A percentile compares a stretch with the other conserved stretches of the same genome.
Evolutionary conservation across 2,797 vertebrate genomes (phyloP).

Genomic region (Acipenser ruthenus): DNA sequence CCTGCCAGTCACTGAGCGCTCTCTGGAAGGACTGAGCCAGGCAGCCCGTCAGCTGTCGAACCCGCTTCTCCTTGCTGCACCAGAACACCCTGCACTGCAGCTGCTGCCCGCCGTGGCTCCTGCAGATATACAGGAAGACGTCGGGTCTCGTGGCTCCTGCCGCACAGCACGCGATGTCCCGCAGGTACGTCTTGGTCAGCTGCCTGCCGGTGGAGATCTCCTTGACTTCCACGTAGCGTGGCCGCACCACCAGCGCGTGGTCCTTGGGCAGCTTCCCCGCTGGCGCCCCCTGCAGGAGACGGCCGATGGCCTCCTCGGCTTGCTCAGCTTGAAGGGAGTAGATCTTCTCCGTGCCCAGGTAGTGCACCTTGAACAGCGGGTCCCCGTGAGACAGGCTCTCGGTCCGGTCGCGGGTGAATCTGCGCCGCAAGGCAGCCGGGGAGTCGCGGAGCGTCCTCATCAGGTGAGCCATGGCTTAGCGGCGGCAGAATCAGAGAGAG

Average conservation of each 20-base stretch:
- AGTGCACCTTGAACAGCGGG: conserved; percentile 71
- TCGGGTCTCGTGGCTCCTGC: conserved; percentile 55
- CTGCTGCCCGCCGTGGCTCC: conserved; percentile 59
- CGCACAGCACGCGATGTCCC: conserved; percentile 69
- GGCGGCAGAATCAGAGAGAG: neutral
- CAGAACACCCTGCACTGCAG: conserved; percentile 72
- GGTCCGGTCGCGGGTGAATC: conserved; percentile 59
- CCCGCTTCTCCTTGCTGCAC: conserved; percentile 65
- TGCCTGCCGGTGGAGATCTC: conserved; percentile 69
- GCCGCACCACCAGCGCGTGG: conserved; percentile 66
- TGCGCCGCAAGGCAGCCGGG: conserved; percentile 57
- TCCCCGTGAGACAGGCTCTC: conserved; percentile 68
- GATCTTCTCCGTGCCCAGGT: conserved; percentile 67
- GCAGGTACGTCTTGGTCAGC: conserved; percentile 72
- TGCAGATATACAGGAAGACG: conserved; percentile 72
- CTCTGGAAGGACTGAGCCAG: conserved; percentile 63
- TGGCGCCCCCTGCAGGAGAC: conserved; percentile 45
- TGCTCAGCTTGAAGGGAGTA: conserved; percentile 67
- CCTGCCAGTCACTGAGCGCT: conserved; percentile 63
- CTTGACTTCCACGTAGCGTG: conserved; percentile 68
- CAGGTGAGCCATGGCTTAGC: conserved; percentile 37
- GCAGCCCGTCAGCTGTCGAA: conserved; percentile 61
- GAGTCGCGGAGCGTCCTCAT: conserved; percentile 71
- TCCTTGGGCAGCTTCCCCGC: conserved; percentile 57
- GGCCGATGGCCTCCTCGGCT: conserved; percentile 59